A percentile compares a stretch with the other conserved stretches of the same genome.
phyloP scores from a whole-genome alignment of 2,888 invertebrate species.

The Diarsia brunnea region DNA sequence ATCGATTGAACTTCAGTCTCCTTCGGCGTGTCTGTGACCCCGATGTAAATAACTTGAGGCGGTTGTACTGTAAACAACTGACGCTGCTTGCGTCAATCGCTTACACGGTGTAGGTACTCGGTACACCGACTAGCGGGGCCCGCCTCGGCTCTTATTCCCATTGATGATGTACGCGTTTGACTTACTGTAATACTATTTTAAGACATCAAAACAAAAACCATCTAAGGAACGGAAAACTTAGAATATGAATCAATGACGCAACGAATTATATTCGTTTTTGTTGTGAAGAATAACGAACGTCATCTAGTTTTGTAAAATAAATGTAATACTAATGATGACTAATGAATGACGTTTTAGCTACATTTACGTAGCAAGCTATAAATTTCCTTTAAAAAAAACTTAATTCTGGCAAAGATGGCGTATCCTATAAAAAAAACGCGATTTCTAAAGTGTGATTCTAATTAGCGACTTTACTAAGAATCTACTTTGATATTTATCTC shows the following conservation, averaged over 20 bases:
- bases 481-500: slow-evolving; percentile 47
- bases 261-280: slow-evolving; percentile 59
- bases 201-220: slow-evolving; percentile 71
- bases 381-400: slow-evolving; percentile 15
- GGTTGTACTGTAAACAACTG: slow-evolving; percentile 88
- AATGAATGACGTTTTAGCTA: slow-evolving; percentile 29
- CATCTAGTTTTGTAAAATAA: slow-evolving; percentile 37
- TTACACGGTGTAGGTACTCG: slow-evolving; percentile 74
- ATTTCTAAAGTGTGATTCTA: slow-evolving; percentile 25
- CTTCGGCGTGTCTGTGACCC: slow-evolving; percentile 90
- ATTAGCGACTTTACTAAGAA: slow-evolving; percentile 35
- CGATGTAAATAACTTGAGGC: slow-evolving; percentile 90
- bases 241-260: slow-evolving; percentile 67
- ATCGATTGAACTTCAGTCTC: slow-evolving; percentile 87
- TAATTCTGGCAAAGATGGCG: neutral
- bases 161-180: slow-evolving; percentile 76
- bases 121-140: slow-evolving; percentile 65
- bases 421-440: slow-evolving; percentile 24
- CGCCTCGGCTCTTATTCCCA: slow-evolving; percentile 68
- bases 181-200: slow-evolving; percentile 77
- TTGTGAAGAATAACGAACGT: slow-evolving; percentile 58
- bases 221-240: slow-evolving; percentile 70
- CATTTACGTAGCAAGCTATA: slow-evolving; percentile 11
- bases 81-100: slow-evolving; percentile 88
- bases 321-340: slow-evolving; percentile 5